Percentiles rank a stretch among this genome's conserved stretches.
phyloP scores from a whole-genome alignment of 2,888 invertebrate species.

The Noctuana brunneofusca region DNA sequence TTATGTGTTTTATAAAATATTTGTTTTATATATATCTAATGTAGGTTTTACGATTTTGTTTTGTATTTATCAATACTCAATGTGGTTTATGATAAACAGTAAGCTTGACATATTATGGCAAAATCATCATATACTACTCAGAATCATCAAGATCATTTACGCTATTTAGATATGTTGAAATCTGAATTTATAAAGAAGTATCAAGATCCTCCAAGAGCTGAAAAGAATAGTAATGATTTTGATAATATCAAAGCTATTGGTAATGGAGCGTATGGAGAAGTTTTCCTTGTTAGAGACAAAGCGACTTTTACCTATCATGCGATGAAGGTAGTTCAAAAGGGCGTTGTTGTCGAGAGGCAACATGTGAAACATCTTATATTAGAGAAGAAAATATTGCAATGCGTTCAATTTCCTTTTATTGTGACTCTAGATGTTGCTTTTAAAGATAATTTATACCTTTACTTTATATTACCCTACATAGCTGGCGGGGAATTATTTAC shows the following conservation, averaged over 20 bases:
- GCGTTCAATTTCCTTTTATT: conserved; percentile 93
- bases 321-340: conserved; percentile 94
- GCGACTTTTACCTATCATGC: conserved; percentile 87
- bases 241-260: conserved; percentile 90
- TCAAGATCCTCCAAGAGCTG: conserved; percentile 41
- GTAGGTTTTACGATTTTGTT: not conserved
- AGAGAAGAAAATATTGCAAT: conserved; percentile 93
- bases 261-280: conserved; percentile 94
- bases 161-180: conserved; percentile 67
- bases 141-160: conserved; percentile 60
- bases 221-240: conserved; percentile 81
- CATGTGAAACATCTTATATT: conserved; percentile 93
- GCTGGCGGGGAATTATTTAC: conserved; percentile 94
- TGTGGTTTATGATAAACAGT: not conserved
- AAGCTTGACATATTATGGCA: conserved; percentile 55
- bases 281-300: conserved; percentile 88
- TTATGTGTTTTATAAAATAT: not conserved
- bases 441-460: conserved; percentile 93
- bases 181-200: conserved; percentile 58
- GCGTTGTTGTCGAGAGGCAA: conserved; percentile 92
- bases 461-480: conserved; percentile 91
- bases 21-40: conserved; percentile 1
- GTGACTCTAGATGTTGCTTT: conserved; percentile 90
- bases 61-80: conserved; percentile 4
- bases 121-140: conserved; percentile 56